Evolutionary conservation across 2,113 vertebrate genomes (phyloP), one percentile per base, ranked within the genome.

Genomic region (Cavia porcellus): DNA sequence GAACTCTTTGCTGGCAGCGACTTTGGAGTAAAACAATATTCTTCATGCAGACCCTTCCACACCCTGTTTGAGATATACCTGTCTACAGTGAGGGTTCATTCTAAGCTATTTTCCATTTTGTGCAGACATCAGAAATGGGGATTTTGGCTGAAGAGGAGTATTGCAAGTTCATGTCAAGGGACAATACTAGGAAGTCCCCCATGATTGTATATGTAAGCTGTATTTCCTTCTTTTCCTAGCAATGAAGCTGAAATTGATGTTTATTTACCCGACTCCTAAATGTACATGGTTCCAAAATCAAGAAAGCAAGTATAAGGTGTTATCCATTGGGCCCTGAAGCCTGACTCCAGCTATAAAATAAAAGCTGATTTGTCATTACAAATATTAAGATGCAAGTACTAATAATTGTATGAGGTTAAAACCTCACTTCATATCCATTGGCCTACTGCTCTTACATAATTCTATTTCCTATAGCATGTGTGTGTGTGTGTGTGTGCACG

Each of bases 261-360:
- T 57, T 19, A 57, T 57, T 57, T 57, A 57, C 55, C 55, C 19
- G 55, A 57, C 55, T 92, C 10, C 77, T 79, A 35, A 64, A 24
- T 55, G 14, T 50, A 79, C 89, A 80, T 57, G 59, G 35, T 77
- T 94, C 77, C 93, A 50, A 80, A 89, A 6, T 80, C 47, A 93
- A 35, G 20, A 84, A 89, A 35, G 32, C 62, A 96, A 32, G 14
- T 6, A 4, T 84, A 74, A 91, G 45, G 8, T 38, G 83, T 89
- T 62, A 68, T 61, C 66, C 42, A 68, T 0, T 30, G 24, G 61
- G 66, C 35, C 59, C 20, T 28, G 61, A 62, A 72, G 64, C 47
- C 42, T 70, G 77, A 77, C 45, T 14, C 77, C 35, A 82, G 72
- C 14, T n/a, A 82, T 38, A 86, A 70, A 79, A 90, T 88, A 92